Base-by-base conservation (phyloP, 2,888 invertebrate genomes). In the Anthoptus insignis region DNA sequence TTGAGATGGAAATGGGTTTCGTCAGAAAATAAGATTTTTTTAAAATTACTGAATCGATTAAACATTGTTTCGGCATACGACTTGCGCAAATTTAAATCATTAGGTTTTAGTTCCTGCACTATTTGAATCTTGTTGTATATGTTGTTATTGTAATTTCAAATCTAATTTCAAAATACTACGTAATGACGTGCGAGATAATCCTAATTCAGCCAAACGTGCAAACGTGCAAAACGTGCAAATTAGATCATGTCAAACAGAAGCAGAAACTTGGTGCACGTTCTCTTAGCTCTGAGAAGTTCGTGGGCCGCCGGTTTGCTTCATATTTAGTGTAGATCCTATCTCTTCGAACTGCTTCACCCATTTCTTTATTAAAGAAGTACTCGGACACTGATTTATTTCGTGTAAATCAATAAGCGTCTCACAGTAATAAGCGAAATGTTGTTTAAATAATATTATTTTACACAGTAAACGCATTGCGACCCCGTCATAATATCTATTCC, bases 1-100 rank as follows among this genome's bases (percentile, higher is more conserved):
- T 66, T 70, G 29, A 74, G 22, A 37, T 73, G 70, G 53, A 72
- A 72, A 53, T 69, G 69, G 11, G 71, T 63, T 34, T 69, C 60
- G 50, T 70, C 71, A 8, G 66, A 64, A 50, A 72, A 70, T 56
- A 67, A 64, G 6, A 67, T 50, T 49, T 64, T 64, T n/a, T 32
- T 53, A 45, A 67, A 61, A 27, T 47, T 47, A 21, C 47, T 9
- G 53, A 64, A 64, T 7, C 53, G 27, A n/a, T 60, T 45, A 21
- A 53, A 24, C 29, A 59, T 49, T 59, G 59, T 47, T 32, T 59
- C 45, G 65, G 65, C 57, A 49, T 64, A 65, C 60, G 64, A 64
- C 58, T 66, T 66, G 59, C 45, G 63, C 59, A 53, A 49, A 54
- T 1, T 29, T 1, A 2, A 14, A 29, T 66, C 53, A 16, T 29